Conservation (phyloP, 2,797 vertebrate species). For the Nyctibius grandis region DNA sequence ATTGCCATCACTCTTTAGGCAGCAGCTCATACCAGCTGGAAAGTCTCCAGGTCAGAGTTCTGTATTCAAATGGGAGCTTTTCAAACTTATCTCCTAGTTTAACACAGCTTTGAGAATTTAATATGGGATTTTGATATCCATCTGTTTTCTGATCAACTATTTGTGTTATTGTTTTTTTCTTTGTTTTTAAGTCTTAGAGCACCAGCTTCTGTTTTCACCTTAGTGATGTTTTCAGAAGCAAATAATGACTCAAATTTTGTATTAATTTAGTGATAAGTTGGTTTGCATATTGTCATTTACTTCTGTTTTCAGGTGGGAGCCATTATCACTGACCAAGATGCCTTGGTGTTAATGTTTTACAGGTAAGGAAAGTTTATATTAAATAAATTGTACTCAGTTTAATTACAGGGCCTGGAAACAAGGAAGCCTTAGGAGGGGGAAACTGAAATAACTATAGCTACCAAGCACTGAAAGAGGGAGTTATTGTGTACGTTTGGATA, state of each 20-base stretch:
- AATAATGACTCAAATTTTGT: background rate
- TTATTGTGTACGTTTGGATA: background rate
- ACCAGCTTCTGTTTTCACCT: background rate
- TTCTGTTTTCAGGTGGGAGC: background rate
- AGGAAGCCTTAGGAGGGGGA: background rate
- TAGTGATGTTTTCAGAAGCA: background rate
- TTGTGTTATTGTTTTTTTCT: background rate
- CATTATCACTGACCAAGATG: background rate
- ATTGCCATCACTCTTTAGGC: background rate
- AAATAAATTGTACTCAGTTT: background rate
- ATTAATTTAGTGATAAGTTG: background rate
- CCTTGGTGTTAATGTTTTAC: background rate
- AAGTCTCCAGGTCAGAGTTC: background rate
- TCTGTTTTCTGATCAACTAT: background rate
- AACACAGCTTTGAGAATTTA: background rate
- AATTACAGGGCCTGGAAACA: accelerated
- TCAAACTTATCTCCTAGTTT: background rate
- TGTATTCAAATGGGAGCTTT: background rate
- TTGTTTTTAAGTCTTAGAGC: background rate
- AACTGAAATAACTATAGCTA: background rate
- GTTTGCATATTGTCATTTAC: background rate
- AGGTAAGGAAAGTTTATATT: background rate
- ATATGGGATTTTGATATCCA: background rate
- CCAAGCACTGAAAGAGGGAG: background rate
- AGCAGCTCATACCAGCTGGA: background rate